phyloP scores from a whole-genome alignment of 2,113 vertebrate genomes.

The Potamarius usumacintae region DNA sequence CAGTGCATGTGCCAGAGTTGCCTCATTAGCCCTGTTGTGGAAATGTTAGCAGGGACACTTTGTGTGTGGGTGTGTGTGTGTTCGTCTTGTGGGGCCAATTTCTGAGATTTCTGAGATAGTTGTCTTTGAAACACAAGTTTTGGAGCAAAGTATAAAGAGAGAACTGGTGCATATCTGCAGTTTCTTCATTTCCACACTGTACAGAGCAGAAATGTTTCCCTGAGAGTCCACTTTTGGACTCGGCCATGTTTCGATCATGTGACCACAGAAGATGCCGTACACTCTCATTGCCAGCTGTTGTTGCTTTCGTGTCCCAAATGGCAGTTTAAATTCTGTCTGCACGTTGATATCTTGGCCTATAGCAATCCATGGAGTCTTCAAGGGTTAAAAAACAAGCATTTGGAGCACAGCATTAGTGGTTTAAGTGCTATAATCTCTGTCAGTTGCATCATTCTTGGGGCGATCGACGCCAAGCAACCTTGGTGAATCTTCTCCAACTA shows the following conservation, averaged over 20 bases:
- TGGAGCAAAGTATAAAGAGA: constrained; percentile 2
- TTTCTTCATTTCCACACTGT: not conserved
- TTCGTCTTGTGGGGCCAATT: not conserved
- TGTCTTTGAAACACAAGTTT: constrained; percentile 10
- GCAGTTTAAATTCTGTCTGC: not conserved
- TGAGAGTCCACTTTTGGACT: not conserved
- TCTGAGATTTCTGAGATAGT: constrained; percentile 2
- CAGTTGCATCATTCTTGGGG: too few species aligned
- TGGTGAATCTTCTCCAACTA: not conserved
- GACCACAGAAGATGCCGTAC: not conserved
- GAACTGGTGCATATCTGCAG: not conserved
- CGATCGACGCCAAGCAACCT: not conserved
- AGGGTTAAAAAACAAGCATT: not conserved
- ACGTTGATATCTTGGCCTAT: not conserved
- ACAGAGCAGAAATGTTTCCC: not conserved
- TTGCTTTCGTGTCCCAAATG: not conserved
- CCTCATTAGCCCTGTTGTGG: constrained; percentile 42
- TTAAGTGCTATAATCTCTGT: not conserved
- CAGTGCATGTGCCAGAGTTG: constrained; percentile 16
- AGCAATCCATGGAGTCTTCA: not conserved
- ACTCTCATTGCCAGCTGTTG: not conserved
- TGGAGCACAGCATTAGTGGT: not conserved
- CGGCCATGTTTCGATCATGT: not conserved
- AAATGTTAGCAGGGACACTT: not conserved
- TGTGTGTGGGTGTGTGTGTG: not conserved